Conservation (phyloP, 2,113 vertebrate species). For the Chamaetylas fuelleborni region DNA sequence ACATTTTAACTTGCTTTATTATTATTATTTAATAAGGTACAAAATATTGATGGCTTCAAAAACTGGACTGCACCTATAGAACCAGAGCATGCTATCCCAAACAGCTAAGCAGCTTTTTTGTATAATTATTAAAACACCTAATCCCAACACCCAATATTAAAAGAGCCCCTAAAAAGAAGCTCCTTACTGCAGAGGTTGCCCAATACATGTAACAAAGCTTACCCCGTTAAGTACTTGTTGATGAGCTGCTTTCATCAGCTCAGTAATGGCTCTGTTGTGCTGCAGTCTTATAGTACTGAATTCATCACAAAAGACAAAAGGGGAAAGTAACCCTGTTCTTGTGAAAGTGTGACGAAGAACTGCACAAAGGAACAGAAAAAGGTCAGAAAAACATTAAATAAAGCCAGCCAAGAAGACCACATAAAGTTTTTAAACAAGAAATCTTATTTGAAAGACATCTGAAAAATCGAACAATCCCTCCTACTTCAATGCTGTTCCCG, state of each 20-base stretch:
- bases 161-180: not conserved
- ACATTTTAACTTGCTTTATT: not conserved
- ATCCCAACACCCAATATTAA: not conserved
- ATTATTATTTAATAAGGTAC: not conserved
- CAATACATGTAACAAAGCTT: not conserved
- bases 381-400: not conserved
- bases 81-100: not conserved
- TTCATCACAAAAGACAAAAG: constrained; percentile 90
- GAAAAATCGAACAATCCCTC: not conserved
- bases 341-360: constrained; percentile 90
- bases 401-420: not conserved
- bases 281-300: constrained; percentile 92
- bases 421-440: not conserved
- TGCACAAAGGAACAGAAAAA: constrained; percentile 48
- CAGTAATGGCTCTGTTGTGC: constrained; percentile 90
- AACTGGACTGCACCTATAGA: not conserved
- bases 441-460: not conserved
- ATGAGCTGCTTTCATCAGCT: constrained; percentile 83
- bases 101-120: not conserved
- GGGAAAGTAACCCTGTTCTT: constrained; percentile 88
- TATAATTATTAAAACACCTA: not conserved
- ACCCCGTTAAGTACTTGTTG: constrained; percentile 73
- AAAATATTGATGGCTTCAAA: not conserved
- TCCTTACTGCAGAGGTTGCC: not conserved
- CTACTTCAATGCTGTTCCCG: not conserved